Evolutionary conservation across 1,140 invertebrate species (phyloP), one percentile per base, ranked within the genome.

Genomic region (Trachymyrmex cornetzi): DNA sequence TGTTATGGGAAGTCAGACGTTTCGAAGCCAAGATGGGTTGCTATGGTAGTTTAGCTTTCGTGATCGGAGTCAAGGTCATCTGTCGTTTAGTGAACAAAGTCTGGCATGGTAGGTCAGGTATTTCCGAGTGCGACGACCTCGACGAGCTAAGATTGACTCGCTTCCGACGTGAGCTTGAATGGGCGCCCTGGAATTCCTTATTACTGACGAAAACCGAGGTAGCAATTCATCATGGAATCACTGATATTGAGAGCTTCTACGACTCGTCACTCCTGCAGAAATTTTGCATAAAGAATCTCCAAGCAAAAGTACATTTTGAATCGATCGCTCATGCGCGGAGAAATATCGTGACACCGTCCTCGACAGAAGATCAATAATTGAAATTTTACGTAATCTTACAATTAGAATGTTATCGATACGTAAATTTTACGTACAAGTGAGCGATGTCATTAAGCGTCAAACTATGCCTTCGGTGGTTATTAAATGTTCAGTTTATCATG

Each of bases 181-280:
- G 97, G 97, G 96, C 97, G 1, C 97, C 97, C 1, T 97, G 97
- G 97, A 97, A 97, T 89, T 97, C 96, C 87, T 95, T 97, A 61
- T 89, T 97, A 6, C 93, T 97, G 0, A 97, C 97, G 0, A 94
- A 95, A 3, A 95, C 96, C 75, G 97, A 97, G 93, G 96, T 96
- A 81, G 96, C 96, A 66, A 94, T 96, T 27, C 97, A 97, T 82
- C 85, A 88, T 27, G 84, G 81, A 7, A 69, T 94, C 77, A 38
- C 72, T 3, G 82, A 92, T 86, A 87, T 87, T n/a, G 88, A 80
- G 64, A 84, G 91, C 66, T 91, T 93, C 85, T 95, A 95, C 85
- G 93, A 93, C 55, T 16, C 91, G 3, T 89, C 89, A 71, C 90
- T 95, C 14, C 72, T 93, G 57, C 93, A 92, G 69, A 94, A 93